Base-by-base conservation (phyloP, 1,140 invertebrate genomes). In the Microplitis demolitor region DNA sequence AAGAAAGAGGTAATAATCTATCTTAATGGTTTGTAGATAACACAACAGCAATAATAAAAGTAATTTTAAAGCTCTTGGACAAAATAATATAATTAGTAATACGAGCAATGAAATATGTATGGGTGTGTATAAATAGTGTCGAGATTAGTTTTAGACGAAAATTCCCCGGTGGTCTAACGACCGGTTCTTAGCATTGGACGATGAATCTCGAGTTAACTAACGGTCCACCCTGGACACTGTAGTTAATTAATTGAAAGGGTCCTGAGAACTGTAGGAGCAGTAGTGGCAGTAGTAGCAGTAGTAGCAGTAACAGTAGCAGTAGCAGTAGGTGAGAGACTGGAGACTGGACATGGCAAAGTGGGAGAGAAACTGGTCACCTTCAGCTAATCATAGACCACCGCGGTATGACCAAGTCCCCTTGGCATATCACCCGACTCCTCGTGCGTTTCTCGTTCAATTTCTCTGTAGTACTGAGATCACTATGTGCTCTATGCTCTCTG, bases 221-320 rank as follows among this genome's bases (percentile, higher is more conserved):
- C 80, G 78, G 66, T 68, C 58, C 67, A 53, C 54, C 35, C 69
- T 69, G 73, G 75, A 45, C 76, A 77, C 60, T 78, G 76, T 79
- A 77, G 64, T 77, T 84, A 85, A 87, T 87, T 87, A 87, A 87
- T 85, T 84, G 85, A 84, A 87, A 86, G 84, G 85, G 83, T 84
- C 80, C 75, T 72, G 70, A 76, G 73, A 72, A 75, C 70, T 78
- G 68, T 68, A 69, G 77, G 24, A 24, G 39, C 39, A 45, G 39
- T 9, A 45, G 39, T 5, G 6, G 39, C 3, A 45, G 39, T 9
- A 45, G 39, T 9, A 45, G 39, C 39, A 45, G 39, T 9, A 45
- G 39, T 9, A 45, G 39, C 39, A 11, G 11, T 11, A 45, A 5
- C 5, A 45, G 39, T 45, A 75, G 74, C 69, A 78, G 71, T 71